Percentiles rank a stretch among this genome's conserved stretches.
These are phyloP conservation scores for Hyppa rectilinea DNA, from an alignment of 2,888 invertebrate species.

Conservation along the genomic window DNA sequence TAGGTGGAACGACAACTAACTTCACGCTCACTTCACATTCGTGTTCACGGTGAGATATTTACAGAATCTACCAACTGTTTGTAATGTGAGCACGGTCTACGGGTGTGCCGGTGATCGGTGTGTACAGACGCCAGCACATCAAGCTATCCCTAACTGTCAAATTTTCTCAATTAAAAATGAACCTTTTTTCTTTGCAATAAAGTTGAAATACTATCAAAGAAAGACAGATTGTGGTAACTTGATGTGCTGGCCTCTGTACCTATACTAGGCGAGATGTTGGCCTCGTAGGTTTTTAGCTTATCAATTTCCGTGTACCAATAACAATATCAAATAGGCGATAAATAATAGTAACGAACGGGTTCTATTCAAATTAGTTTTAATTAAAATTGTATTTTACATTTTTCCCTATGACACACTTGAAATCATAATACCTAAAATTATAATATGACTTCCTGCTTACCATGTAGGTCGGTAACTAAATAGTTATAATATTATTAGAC, in stretches of 20 bases:
- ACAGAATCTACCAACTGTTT: too few relatives aligned
- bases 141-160: too few relatives aligned
- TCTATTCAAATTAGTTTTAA: neutral
- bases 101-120: neutral
- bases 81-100: neutral
- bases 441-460: neutral
- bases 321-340: constrained; percentile 1
- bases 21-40: too few relatives aligned
- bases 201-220: too few relatives aligned
- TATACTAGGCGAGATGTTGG: constrained; percentile 16
- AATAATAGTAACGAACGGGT: neutral
- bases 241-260: too few relatives aligned
- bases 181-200: too few relatives aligned
- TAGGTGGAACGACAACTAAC: too few relatives aligned
- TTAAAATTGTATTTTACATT: neutral
- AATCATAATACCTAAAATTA: too few relatives aligned
- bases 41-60: too few relatives aligned
- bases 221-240: too few relatives aligned
- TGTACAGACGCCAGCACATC: too few relatives aligned
- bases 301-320: constrained; percentile 32
- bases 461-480: neutral
- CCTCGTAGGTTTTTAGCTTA: constrained; percentile 32
- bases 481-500: neutral
- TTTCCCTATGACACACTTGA: neutral
- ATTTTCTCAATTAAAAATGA: too few relatives aligned